Conservation (phyloP, 1,140 invertebrate genomes). For the Papilio helenus region DNA sequence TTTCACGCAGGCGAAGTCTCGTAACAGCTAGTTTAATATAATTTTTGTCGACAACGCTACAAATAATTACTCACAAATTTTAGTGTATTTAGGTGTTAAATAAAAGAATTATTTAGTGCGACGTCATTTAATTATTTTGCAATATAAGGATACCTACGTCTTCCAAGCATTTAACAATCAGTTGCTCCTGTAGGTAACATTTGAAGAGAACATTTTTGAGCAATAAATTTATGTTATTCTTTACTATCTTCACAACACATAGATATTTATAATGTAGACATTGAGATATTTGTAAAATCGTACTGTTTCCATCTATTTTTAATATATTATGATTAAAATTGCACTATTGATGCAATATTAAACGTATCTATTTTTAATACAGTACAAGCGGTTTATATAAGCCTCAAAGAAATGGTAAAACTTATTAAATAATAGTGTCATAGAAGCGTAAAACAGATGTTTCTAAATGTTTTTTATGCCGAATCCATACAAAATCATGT, state of each 20-base stretch:
- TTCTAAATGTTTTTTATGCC: not conserved
- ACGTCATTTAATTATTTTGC: constrained; percentile 47
- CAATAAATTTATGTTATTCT: constrained; percentile 43
- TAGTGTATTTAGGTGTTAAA: not conserved
- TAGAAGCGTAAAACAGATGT: constrained; percentile 27
- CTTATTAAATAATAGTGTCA: constrained; percentile 32
- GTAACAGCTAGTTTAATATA: too few relatives aligned
- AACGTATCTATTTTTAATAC: constrained; percentile 22
- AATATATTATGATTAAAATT: constrained; percentile 24
- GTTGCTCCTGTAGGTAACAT: constrained; percentile 44
- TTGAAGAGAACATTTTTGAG: constrained; percentile 47
- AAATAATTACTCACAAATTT: too few relatives aligned
- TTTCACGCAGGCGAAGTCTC: too few relatives aligned
- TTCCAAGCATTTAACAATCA: constrained; percentile 44
- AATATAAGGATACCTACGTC: constrained; percentile 47
- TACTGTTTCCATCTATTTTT: constrained; percentile 9
- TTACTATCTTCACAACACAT: constrained; percentile 41
- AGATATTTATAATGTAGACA: constrained; percentile 39
- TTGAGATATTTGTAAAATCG: constrained; percentile 5
- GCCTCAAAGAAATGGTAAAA: constrained; percentile 40
- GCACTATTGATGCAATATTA: constrained; percentile 13
- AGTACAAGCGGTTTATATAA: constrained; percentile 36
- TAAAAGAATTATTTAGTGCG: constrained; percentile 41
- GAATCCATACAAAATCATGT: not conserved
- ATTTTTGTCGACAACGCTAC: too few relatives aligned